Base-by-base conservation (phyloP, 1,140 invertebrate species). In the Leptopilina boulardi region DNA sequence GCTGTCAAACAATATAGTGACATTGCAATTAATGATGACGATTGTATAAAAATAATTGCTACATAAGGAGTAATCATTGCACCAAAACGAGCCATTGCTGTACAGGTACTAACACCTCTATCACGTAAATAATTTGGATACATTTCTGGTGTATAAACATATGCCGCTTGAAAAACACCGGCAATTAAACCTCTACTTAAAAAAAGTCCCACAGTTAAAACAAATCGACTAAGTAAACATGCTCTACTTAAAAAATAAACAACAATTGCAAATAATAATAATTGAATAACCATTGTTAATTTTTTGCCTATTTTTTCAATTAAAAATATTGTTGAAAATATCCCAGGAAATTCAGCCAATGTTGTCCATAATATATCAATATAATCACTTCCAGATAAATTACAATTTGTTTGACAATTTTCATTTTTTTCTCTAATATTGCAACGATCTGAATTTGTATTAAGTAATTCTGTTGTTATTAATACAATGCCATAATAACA, bases 401-500 rank as follows among this genome's bases (percentile, higher is more conserved):
- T 94, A 76, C 94, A 93, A 92, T 93, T 93, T 89, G 80, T 91
- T 89, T 83, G 81, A 76, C 89, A 90, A 77, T 89, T 84, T 21
- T 89, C 85, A 70, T 87, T 70, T 21, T 73, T 85, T 73, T 80
- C 77, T n/a, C 78, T 71, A 18, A 79, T 81, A 56, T 83, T 84
- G 78, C 92, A 93, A 66, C 89, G 88, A 34, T 89, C 89, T n/a
- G 91, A 89, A 1, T 93, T 92, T 18, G 92, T 93, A 85, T 97
- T 96, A 90, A 99, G 97, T 34, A 99, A 91, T 90, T 99, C 98
- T 1, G 98, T 99, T 0, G 97, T 98, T 94, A 99, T 97, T 56
- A 99, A 91, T 4, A 99, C 97, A 42, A 99, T 93, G 1, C 98
- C 98, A 89, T 99, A 99, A 88, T 99, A 99, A 83, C 96, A 98